These are phyloP conservation scores for Agrilus mali DNA, from an alignment of 2,888 invertebrate genomes.

Conservation along the genomic window DNA sequence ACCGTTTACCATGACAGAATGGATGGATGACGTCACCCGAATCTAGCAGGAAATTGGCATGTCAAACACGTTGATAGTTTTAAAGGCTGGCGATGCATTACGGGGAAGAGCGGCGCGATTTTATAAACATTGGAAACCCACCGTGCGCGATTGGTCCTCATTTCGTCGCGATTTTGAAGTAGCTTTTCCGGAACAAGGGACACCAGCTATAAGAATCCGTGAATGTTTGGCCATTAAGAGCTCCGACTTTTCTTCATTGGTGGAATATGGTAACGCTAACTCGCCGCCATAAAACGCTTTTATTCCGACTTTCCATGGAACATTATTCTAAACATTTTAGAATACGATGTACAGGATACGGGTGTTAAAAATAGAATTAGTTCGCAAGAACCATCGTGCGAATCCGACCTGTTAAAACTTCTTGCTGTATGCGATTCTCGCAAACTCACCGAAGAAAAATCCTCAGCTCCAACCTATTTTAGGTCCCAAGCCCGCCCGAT, in stretches of 20 bases:
- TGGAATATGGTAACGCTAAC: slow-evolving; percentile 4
- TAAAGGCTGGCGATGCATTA: slow-evolving; percentile 6
- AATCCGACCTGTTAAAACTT: not conserved
- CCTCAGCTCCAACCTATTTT: too few relatives aligned
- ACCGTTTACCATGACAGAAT: slow-evolving; percentile 7
- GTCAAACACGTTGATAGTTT: slow-evolving; percentile 7
- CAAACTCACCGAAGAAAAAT: too few relatives aligned
- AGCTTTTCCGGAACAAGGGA: slow-evolving; percentile 7
- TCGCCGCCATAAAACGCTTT: too few relatives aligned
- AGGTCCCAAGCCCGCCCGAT: too few relatives aligned
- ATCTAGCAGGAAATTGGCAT: slow-evolving; percentile 10
- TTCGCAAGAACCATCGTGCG: slow-evolving; percentile 1
- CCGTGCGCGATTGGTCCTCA: slow-evolving; percentile 7
- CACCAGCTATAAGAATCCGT: slow-evolving; percentile 1
- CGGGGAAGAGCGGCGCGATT: slow-evolving; percentile 10
- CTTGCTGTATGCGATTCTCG: too few relatives aligned
- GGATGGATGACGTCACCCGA: slow-evolving; percentile 9
- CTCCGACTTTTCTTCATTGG: slow-evolving; percentile 2
- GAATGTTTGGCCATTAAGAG: slow-evolving; percentile 4
- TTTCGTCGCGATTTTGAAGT: slow-evolving; percentile 8
- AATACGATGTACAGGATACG: too few relatives aligned
- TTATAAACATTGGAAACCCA: slow-evolving; percentile 10
- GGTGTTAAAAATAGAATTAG: slow-evolving; percentile 4
- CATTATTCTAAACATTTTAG: too few relatives aligned
- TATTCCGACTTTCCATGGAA: too few relatives aligned